These are phyloP conservation scores for Coelopa frigida DNA, from an alignment of 1,140 invertebrate species.

Conservation along the genomic window DNA sequence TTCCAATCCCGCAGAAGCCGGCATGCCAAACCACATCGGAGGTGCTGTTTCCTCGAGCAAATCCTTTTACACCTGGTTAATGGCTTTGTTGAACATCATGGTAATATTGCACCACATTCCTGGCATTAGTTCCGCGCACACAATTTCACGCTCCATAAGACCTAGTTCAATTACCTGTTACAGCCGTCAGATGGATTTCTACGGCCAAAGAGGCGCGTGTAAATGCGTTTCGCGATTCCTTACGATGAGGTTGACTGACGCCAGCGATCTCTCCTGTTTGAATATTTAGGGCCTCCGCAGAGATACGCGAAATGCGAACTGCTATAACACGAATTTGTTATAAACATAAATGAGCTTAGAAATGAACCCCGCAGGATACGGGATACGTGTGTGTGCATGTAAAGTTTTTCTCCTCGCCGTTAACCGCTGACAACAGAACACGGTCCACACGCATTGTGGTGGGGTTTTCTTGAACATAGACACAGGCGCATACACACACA, in stretches of 20 bases:
- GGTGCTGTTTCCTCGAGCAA: neutral
- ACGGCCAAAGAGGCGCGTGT: conserved; percentile 37
- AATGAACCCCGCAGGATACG: conserved; percentile 44
- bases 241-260: neutral
- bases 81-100: neutral
- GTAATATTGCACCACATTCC: conserved; percentile 10
- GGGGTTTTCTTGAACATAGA: too few relatives aligned
- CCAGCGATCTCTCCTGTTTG: neutral
- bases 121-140: neutral
- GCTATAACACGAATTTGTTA: conserved; percentile 42
- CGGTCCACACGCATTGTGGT: too few relatives aligned
- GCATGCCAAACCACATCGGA: neutral
- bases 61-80: conserved; percentile 1
- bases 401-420: too few relatives aligned
- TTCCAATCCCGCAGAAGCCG: conserved; percentile 1
- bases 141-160: conserved; percentile 37
- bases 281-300: conserved; percentile 10
- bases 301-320: conserved; percentile 6
- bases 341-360: conserved; percentile 46
- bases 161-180: conserved; percentile 45
- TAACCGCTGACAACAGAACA: too few relatives aligned
- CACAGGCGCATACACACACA: too few relatives aligned
- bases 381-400: too few relatives aligned
- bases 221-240: too few relatives aligned
- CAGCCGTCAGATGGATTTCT: conserved; percentile 46